Base-by-base conservation (phyloP, 2,888 invertebrate genomes). In the Sinelater perroti region DNA sequence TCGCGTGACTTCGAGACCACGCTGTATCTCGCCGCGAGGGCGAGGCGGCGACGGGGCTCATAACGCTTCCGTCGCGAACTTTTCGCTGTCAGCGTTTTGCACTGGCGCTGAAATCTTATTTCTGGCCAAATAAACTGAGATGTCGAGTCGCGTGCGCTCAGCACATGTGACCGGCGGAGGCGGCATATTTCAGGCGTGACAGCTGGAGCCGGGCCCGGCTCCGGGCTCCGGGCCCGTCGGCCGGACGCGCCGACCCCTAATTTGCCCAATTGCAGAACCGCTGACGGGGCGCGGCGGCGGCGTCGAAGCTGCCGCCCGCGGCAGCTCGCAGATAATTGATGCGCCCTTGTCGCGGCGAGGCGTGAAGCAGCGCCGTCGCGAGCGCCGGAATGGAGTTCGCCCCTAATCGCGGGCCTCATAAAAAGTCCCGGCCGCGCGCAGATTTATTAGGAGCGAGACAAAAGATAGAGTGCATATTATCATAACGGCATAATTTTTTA, bases 191-290 rank as follows among this genome's bases (percentile, higher is more conserved):
- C 60, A 56, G 40, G 33, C 30, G 52, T 60, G 60, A 60, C 60
- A 60, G 55, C 60, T 60, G 56, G 50, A 35, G 35, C 50, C 50
- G 36, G 17, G 28, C 21, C 45, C 35, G 11, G 8, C 21, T 24
- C 35, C 18, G 31, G 46, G 20, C 30, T 26, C 20, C 17, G 35
- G 60, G 46, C 49, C 40, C 40, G 21, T n/a, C n/a, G 26, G 52
- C 35, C 52, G 63, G 58, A 60, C 63, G 58, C 53, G 51, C 59
- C 50, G 52, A 45, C 57, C 45, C 59, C 56, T 63, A 61, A 63
- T 63, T 63, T 61, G 53, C 47, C 63, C 63, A 63, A 63, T 63
- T 63, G 61, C 46, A 53, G 54, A 63, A 61, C 53, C 59, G 61
- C 59, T 55, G 61, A 61, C 42, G 46, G 47, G 61, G 59, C 49